These are phyloP conservation scores for Charaxes varanes DNA, from an alignment of 1,140 invertebrate species.

Conservation along the genomic window DNA sequence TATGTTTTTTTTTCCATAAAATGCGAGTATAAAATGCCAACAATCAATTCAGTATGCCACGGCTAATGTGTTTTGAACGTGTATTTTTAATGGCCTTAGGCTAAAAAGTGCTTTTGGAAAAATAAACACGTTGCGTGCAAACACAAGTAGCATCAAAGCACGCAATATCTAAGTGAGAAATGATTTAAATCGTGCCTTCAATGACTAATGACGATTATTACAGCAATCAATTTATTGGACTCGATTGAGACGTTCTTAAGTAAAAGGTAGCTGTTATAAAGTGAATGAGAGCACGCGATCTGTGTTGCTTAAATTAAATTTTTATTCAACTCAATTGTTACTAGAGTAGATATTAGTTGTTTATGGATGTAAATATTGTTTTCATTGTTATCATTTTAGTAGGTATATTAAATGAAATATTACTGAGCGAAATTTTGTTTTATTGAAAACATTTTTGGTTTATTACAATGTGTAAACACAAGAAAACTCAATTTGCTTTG, in stretches of 20 bases:
- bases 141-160: constrained; percentile 57
- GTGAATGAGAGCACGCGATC: constrained; percentile 55
- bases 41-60: constrained; percentile 26
- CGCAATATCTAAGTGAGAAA: constrained; percentile 41
- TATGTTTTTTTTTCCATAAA: too few relatives aligned
- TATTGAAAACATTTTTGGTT: too few relatives aligned
- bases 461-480: too few relatives aligned
- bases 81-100: constrained; percentile 31
- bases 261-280: constrained; percentile 59
- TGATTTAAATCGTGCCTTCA: constrained; percentile 36
- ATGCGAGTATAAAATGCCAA: not conserved
- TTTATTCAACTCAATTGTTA: constrained; percentile 36
- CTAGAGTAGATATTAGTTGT: constrained; percentile 27
- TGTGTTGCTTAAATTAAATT: constrained; percentile 16
- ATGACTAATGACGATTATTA: constrained; percentile 67
- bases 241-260: constrained; percentile 58
- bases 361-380: constrained; percentile 58
- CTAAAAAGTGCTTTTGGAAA: constrained; percentile 26
- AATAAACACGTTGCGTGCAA: constrained; percentile 48
- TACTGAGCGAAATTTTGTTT: constrained; percentile 16
- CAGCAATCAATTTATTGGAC: constrained; percentile 64
- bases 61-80: constrained; percentile 27
- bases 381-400: constrained; percentile 49
- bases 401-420: constrained; percentile 50
- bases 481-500: too few relatives aligned